A percentile compares a stretch with the other conserved stretches of the same genome.
phyloP scores from a whole-genome alignment of 1,140 invertebrate genomes.

The Tachypleus tridentatus region DNA sequence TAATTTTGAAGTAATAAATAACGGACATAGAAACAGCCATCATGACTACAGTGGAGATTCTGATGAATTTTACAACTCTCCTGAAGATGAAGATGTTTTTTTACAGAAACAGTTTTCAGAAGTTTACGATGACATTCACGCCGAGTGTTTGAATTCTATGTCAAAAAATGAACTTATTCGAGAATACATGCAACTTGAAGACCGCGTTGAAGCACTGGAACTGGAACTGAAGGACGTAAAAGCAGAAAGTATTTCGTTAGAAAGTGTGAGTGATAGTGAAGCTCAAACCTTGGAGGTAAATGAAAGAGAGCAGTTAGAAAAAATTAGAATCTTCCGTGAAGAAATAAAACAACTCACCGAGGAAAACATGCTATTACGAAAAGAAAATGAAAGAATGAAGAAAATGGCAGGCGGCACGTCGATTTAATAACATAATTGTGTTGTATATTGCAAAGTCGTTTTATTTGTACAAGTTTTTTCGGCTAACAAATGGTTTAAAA shows the following conservation, averaged over 20 bases:
- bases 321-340: constrained; percentile 39
- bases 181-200: constrained; percentile 72
- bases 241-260: background rate
- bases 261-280: background rate
- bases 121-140: constrained; percentile 75
- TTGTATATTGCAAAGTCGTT: too few relatives aligned
- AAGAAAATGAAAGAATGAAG: constrained; percentile 35
- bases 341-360: constrained; percentile 42
- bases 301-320: constrained; percentile 25
- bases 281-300: constrained; percentile 7
- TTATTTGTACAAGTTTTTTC: too few relatives aligned
- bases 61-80: constrained; percentile 38
- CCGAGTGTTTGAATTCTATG: constrained; percentile 66
- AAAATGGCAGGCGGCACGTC: too few relatives aligned
- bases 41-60: constrained; percentile 20
- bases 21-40: constrained; percentile 32
- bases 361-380: constrained; percentile 42
- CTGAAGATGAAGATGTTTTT: constrained; percentile 80
- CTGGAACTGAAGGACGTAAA: constrained; percentile 38
- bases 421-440: too few relatives aligned
- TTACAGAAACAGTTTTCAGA: constrained; percentile 83
- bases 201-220: constrained; percentile 57
- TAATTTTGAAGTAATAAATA: constrained; percentile 38
- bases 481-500: too few relatives aligned
- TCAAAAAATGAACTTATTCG: constrained; percentile 71